A percentile compares a stretch with the other conserved stretches of the same genome.
Evolutionary conservation across 2,797 vertebrate species (phyloP).

Genomic region (Picus viridis): DNA sequence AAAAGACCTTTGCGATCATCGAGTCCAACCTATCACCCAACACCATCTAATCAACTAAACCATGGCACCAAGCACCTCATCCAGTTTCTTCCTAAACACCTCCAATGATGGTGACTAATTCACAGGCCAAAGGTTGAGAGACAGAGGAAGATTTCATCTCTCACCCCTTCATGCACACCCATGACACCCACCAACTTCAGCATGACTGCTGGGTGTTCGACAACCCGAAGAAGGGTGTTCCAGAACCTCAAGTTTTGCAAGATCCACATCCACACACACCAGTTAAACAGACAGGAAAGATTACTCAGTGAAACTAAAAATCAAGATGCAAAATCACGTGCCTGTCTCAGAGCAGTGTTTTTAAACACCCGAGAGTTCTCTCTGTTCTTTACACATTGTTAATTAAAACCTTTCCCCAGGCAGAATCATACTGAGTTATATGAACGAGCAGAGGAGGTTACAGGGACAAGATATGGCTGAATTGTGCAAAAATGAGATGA

Average conservation of each 20-base stretch:
- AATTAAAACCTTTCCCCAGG: slow-evolving; percentile 80
- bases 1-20: too few relatives aligned
- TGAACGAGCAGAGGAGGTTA: slow-evolving; percentile 59
- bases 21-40: too few relatives aligned
- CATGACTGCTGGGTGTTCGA: not conserved
- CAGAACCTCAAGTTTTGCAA: not conserved
- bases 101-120: not conserved
- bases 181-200: not conserved
- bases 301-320: slow-evolving; percentile 1
- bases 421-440: slow-evolving; percentile 70
- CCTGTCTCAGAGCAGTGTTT: slow-evolving; percentile 38
- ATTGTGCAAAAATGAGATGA: slow-evolving; percentile 58
- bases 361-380: slow-evolving; percentile 17
- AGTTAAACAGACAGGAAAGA: not conserved
- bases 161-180: not conserved
- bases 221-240: not conserved
- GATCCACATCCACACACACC: not conserved
- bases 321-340: slow-evolving; percentile 19
- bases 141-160: not conserved
- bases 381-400: slow-evolving; percentile 62
- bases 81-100: too few relatives aligned
- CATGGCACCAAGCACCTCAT: too few relatives aligned
- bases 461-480: slow-evolving; percentile 41
- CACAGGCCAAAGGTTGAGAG: not conserved
- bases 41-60: too few relatives aligned